Conservation (phyloP, 2,888 invertebrate species). For the Geotrupes spiniger region DNA sequence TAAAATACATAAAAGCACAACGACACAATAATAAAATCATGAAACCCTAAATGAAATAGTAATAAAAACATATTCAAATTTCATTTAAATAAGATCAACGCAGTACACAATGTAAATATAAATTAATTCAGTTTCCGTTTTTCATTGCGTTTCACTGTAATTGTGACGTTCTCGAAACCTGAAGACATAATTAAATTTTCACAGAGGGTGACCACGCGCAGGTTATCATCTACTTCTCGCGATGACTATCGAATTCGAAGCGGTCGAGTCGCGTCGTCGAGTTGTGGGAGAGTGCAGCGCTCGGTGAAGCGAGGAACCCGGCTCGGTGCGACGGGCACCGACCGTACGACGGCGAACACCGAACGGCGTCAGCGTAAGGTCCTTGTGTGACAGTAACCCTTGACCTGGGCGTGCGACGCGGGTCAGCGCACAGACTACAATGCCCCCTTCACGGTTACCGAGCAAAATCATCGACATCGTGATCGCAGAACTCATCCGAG, state of each 20-base stretch:
- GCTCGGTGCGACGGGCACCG: neutral
- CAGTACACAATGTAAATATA: no score
- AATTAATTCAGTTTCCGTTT: no score
- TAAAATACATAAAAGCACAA: no score
- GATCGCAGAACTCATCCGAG: conserved; percentile 22
- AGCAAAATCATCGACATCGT: conserved; percentile 34
- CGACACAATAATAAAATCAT: no score
- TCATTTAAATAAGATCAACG: no score
- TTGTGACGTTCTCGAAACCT: no score
- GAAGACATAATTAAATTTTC: neutral
- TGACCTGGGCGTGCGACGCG: conserved; percentile 32
- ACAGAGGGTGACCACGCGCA: conserved; percentile 4
- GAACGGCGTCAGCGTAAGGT: neutral
- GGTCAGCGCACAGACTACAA: conserved; percentile 37
- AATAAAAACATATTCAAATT: no score
- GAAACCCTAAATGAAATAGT: no score
- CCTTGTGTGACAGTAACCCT: conserved; percentile 34
- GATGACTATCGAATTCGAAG: conserved; percentile 5
- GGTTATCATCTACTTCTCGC: neutral
- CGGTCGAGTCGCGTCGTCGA: neutral
- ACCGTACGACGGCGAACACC: neutral
- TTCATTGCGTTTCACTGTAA: no score
- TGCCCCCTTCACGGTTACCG: conserved; percentile 33
- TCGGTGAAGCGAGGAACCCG: neutral
- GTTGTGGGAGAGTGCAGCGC: conserved; percentile 4